Evolutionary conservation across 2,113 vertebrate genomes (phyloP).

Genomic region (Myotis lucifugus): DNA sequence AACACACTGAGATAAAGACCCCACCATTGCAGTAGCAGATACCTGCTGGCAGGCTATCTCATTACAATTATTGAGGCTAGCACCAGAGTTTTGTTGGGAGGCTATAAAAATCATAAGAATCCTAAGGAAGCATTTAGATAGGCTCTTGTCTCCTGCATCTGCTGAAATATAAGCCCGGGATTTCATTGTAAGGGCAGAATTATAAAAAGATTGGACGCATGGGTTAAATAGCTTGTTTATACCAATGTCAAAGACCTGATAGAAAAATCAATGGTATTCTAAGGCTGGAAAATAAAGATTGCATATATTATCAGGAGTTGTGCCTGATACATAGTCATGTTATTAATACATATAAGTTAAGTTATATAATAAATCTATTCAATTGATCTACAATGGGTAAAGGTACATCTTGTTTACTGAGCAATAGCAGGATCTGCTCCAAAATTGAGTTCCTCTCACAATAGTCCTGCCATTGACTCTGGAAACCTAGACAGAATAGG

Average conservation of each 20-base stretch:
- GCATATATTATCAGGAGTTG: neutral
- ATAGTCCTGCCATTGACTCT: neutral
- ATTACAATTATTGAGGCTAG: neutral
- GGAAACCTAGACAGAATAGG: neutral
- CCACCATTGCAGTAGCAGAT: neutral
- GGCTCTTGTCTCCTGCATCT: neutral
- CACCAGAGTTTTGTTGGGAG: neutral
- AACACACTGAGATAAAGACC: neutral
- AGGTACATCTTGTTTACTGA: neutral
- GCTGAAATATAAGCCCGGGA: neutral
- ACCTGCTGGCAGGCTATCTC: neutral
- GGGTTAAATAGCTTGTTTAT: neutral
- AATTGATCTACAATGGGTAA: neutral
- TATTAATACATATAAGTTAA: neutral
- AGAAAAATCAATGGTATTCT: conserved; percentile 19
- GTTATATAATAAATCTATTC: neutral
- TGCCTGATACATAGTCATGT: neutral
- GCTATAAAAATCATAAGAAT: neutral
- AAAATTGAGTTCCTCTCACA: neutral
- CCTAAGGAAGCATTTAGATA: neutral
- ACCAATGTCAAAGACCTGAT: neutral
- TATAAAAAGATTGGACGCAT: neutral
- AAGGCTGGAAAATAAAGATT: neutral
- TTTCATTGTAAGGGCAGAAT: neutral
- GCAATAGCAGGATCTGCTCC: neutral